Percentiles rank a stretch among this genome's conserved stretches.
phyloP scores from a whole-genome alignment of 1,140 invertebrate genomes.

The Acromyrmex heyeri region DNA sequence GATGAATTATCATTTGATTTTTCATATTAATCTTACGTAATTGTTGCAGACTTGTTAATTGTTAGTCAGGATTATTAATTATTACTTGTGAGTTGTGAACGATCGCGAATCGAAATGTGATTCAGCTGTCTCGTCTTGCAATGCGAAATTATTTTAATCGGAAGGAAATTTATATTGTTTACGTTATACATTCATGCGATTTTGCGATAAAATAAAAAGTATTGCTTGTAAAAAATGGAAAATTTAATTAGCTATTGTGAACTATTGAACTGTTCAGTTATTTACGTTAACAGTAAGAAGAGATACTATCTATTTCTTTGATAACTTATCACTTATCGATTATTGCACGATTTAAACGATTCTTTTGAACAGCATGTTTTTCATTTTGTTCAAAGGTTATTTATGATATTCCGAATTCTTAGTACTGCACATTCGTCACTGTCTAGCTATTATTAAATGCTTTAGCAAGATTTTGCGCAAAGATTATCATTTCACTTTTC shows the following conservation, averaged over 20 bases:
- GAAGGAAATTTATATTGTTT: neutral
- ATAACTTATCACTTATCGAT: constrained; percentile 58
- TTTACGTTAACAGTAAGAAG: constrained; percentile 10
- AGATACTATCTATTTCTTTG: constrained; percentile 9
- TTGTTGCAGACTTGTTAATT: neutral
- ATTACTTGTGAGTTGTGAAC: neutral
- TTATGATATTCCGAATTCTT: constrained; percentile 11
- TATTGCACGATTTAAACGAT: neutral
- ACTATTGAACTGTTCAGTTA: neutral
- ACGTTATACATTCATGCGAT: too few species aligned
- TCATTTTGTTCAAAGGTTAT: neutral
- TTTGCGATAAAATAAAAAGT: constrained; percentile 9
- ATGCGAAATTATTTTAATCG: neutral
- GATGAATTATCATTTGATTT: neutral
- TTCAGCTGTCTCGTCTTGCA: neutral
- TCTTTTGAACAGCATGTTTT: constrained; percentile 3
- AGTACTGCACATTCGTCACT: neutral
- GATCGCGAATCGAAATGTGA: neutral
- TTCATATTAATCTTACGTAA: neutral
- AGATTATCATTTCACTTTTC: neutral
- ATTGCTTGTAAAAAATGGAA: neutral
- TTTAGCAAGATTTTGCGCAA: neutral
- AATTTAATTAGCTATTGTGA: constrained; percentile 9
- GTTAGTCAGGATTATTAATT: neutral
- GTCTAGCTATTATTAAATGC: constrained; percentile 13